Evolutionary conservation across 2,113 vertebrate species (phyloP), one percentile per base, ranked within the genome.

Genomic region (Caranx melampygus): DNA sequence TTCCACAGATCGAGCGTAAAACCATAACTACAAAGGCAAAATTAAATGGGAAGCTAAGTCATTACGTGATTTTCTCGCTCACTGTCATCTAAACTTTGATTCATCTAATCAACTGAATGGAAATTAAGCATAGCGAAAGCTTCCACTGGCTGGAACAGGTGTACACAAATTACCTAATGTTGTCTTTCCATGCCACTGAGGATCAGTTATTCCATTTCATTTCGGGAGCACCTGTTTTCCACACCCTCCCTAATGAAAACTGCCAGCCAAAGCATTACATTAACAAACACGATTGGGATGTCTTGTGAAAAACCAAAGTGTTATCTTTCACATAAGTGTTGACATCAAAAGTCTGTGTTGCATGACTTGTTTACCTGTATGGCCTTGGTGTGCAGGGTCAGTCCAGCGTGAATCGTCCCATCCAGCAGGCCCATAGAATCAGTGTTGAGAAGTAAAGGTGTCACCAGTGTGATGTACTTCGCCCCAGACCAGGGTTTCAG

Each of bases 401-500:
- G 62, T n/a, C 96, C 96, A 3, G 96, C 96, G 49, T 90, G 92
- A 63, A 97, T 16, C 86, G 95, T 92, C 84, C 97, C 97, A 0
- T 97, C 95, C 21, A 97, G 94, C 45, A 98, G 70, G 47, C 97
- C 97, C 76, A 96, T 87, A 12, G 84, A 93, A 78, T 99, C 97
- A 12, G 96, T 94, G 84, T 96, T 96, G 78, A 94, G 87, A 64
- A 99, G 92, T 70, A 98, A 96, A 42, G 97, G 97, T 0, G 97
- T 96, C 42, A 98, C 96, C 89, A 99, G 88, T 0, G 97, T 97
- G 82, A 97, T 94, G 1, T 96, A 98, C 0, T 96, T 97, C 14
- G 97, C 96, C 75, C 97, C 97, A 0, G 96, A 95, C 97, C 97
- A 98, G n/a, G 97, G 95, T 91, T 95, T 97, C 89, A 99, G 93